phyloP scores from a whole-genome alignment of 2,113 vertebrate genomes.

The Falco punctatus region DNA sequence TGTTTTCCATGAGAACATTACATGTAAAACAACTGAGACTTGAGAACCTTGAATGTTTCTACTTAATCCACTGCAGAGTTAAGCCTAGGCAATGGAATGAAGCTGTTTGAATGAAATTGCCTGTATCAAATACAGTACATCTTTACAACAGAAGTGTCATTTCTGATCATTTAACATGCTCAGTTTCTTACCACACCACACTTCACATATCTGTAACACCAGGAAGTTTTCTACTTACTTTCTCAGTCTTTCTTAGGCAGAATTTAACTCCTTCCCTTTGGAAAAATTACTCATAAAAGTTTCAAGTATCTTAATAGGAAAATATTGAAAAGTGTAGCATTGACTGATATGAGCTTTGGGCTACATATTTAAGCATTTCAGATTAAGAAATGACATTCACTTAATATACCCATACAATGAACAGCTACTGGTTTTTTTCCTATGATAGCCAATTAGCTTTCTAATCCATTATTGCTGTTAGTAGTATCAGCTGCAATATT shows the following conservation, averaged over 20 bases:
- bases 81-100: neutral
- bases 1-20: neutral
- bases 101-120: constrained; percentile 30
- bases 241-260: neutral
- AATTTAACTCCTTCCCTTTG: neutral
- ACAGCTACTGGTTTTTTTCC: neutral
- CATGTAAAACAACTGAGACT: neutral
- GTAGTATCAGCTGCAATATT: neutral
- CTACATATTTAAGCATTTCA: neutral
- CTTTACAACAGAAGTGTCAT: constrained; percentile 16
- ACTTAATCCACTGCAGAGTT: constrained; percentile 8
- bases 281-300: neutral
- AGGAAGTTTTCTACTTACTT: neutral
- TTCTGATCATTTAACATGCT: constrained; percentile 22
- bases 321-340: neutral
- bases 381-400: neutral
- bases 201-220: neutral
- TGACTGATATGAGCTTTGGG: neutral
- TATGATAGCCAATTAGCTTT: neutral
- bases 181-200: neutral
- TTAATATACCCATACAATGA: neutral
- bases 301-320: neutral
- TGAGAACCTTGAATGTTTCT: neutral
- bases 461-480: neutral
- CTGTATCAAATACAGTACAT: neutral